Conservation (phyloP, 2,888 invertebrate species). For the Nebria brevicollis region DNA sequence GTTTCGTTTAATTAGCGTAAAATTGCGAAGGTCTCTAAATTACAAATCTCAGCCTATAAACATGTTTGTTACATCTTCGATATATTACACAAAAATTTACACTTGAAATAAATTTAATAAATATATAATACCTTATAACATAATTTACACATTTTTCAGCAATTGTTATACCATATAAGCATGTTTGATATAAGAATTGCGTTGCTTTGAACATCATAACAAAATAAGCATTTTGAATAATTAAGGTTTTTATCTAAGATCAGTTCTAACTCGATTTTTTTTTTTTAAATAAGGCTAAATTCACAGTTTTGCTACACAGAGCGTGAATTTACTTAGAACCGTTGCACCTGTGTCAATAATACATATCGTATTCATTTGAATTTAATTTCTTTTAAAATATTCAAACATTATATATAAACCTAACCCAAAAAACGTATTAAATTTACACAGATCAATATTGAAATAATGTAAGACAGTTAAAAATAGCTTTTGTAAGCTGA, state of each 20-base stretch:
- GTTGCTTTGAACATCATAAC: not conserved
- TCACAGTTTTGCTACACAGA: not conserved
- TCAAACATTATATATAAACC: not conserved
- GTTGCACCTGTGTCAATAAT: conserved; percentile 12
- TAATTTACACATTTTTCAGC: not conserved
- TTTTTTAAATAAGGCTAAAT: not conserved
- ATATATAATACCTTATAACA: not conserved
- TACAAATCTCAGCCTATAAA: not conserved
- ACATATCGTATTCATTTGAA: conserved; percentile 11
- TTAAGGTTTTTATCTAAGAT: not conserved
- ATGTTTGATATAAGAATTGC: not conserved
- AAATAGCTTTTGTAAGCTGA: too few relatives aligned
- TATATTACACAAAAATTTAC: not conserved
- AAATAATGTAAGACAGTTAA: too few relatives aligned
- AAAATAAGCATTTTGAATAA: not conserved
- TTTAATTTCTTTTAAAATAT: not conserved
- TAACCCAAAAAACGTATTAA: too few relatives aligned
- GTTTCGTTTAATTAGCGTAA: not conserved
- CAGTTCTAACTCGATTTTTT: not conserved
- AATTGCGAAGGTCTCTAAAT: not conserved
- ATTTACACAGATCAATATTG: too few relatives aligned
- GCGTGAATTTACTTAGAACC: conserved; percentile 12
- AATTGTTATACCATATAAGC: not conserved
- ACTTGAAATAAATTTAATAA: not conserved
- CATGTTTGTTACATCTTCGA: not conserved